phyloP scores from a whole-genome alignment of 2,113 vertebrate species.

The Lophura nycthemera region DNA sequence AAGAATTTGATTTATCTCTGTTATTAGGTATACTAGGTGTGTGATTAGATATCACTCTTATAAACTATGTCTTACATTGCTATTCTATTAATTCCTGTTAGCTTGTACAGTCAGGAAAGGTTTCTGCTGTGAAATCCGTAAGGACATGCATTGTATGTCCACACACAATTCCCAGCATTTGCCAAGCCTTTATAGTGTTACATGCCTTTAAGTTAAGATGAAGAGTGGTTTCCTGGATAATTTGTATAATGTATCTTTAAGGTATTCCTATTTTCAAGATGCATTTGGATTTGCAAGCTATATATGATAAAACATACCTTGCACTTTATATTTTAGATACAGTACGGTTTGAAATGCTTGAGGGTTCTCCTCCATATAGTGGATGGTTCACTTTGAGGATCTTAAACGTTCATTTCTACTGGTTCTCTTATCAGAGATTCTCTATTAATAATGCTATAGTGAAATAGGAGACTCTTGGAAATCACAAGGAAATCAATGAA shows the following conservation, averaged over 20 bases:
- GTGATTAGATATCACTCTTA: slow-evolving; percentile 21
- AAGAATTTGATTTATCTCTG: slow-evolving; percentile 47
- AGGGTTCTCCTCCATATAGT: neutral
- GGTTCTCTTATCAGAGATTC: slow-evolving; percentile 33
- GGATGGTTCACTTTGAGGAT: slow-evolving; percentile 16
- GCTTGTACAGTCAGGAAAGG: neutral
- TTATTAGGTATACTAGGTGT: slow-evolving; percentile 5
- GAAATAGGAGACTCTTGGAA: slow-evolving; percentile 61
- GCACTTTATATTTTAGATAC: neutral
- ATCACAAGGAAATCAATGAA: slow-evolving; percentile 48
- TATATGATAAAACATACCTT: slow-evolving; percentile 9
- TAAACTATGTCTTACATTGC: neutral
- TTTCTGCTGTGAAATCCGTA: neutral
- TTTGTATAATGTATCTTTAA: slow-evolving; percentile 33
- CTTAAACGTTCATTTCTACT: slow-evolving; percentile 40
- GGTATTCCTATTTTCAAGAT: slow-evolving; percentile 20
- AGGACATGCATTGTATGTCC: neutral
- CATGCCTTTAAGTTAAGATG: neutral
- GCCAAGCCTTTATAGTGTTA: neutral
- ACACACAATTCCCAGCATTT: neutral
- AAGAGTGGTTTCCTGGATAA: slow-evolving; percentile 17
- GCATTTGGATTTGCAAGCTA: slow-evolving; percentile 28
- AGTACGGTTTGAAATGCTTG: slow-evolving; percentile 36
- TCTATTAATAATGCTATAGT: slow-evolving; percentile 37
- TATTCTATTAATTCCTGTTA: neutral